These are phyloP conservation scores for Nibea coibor DNA, from an alignment of 2,113 vertebrate genomes.

Conservation along the genomic window DNA sequence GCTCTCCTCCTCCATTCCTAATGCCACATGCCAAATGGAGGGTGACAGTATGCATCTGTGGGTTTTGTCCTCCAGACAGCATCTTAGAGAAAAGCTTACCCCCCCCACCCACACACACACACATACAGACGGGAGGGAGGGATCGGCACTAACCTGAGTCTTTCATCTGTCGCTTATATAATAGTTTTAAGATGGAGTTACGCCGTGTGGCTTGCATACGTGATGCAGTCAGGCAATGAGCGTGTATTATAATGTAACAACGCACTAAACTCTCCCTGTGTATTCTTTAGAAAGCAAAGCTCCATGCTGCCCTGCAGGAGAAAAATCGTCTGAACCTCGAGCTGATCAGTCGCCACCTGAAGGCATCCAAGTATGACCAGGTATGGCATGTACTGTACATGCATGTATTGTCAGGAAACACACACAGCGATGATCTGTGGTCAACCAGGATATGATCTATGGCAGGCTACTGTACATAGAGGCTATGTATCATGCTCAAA, in stretches of 20 bases:
- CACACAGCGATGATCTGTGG: constrained; percentile 24
- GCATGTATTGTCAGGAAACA: constrained; percentile 15
- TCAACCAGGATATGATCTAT: constrained; percentile 2
- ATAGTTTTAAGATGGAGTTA: constrained; percentile 59
- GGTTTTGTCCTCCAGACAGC: constrained; percentile 68
- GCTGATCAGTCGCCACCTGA: constrained; percentile 77
- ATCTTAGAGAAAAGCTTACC: constrained; percentile 62
- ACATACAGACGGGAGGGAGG: constrained; percentile 21
- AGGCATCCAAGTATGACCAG: constrained; percentile 84
- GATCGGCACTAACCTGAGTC: constrained; percentile 52
- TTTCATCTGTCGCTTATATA: constrained; percentile 66
- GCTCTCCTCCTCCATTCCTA: constrained; percentile 11
- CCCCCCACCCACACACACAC: constrained; percentile 21
- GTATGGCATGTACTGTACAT: constrained; percentile 68
- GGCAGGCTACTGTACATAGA: constrained; percentile 5
- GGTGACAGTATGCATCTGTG: constrained; percentile 74
- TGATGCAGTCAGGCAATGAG: constrained; percentile 30
- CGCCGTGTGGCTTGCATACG: constrained; percentile 24
- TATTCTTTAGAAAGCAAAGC: constrained; percentile 83
- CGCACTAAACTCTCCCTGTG: constrained; percentile 4
- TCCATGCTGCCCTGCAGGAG: constrained; percentile 83
- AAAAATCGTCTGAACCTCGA: constrained; percentile 80
- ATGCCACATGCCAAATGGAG: constrained; percentile 66
- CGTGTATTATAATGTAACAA: background rate
- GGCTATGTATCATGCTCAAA: background rate